phyloP scores from a whole-genome alignment of 2,797 vertebrate species.

The Pempheris klunzingeri region DNA sequence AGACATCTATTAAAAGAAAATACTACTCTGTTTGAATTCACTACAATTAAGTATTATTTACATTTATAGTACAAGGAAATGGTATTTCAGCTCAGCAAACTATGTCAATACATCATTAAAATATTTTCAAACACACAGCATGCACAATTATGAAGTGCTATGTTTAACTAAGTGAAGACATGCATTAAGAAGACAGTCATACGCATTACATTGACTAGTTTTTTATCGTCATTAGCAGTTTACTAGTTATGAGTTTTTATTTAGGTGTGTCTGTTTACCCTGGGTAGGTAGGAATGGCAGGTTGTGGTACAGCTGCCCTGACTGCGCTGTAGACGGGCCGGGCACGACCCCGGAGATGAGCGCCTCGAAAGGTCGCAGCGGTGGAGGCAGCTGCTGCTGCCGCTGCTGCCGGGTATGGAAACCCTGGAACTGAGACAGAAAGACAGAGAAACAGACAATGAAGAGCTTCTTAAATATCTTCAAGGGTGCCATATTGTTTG shows the following conservation, averaged over 20 bases:
- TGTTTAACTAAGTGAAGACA: conserved; percentile 38
- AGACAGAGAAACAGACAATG: not conserved
- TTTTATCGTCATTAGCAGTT: not conserved
- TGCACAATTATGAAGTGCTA: conserved; percentile 65
- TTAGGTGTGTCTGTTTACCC: conserved; percentile 88
- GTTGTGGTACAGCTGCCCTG: conserved; percentile 93
- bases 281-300: conserved; percentile 95
- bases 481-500: not conserved
- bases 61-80: conserved; percentile 76
- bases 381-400: conserved; percentile 88
- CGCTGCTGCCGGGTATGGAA: conserved; percentile 92
- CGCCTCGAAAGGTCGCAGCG: conserved; percentile 94
- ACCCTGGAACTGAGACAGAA: conserved; percentile 92
- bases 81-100: conserved; percentile 76
- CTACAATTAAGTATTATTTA: not conserved
- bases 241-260: not conserved
- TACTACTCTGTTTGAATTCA: not conserved
- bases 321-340: conserved; percentile 96
- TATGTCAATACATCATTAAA: conserved; percentile 46
- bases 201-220: not conserved
- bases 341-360: conserved; percentile 95
- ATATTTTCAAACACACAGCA: conserved; percentile 63
- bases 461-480: not conserved
- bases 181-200: conserved; percentile 45
- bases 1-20: conserved; percentile 12